A percentile compares a stretch with the other conserved stretches of the same genome.
phyloP scores from a whole-genome alignment of 2,888 invertebrate species.

The Zeuzera pyrina region DNA sequence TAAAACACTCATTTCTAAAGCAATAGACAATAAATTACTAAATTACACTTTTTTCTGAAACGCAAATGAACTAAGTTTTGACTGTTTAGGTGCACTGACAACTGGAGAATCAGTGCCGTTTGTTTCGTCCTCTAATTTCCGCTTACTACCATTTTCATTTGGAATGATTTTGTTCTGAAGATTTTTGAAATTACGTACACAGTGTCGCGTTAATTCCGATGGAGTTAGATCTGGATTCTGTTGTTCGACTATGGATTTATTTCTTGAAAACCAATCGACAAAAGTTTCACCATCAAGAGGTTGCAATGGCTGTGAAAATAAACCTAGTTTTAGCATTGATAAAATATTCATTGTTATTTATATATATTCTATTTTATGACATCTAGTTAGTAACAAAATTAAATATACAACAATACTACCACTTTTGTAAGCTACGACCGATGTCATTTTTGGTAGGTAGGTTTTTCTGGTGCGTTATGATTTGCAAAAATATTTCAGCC shows the following conservation, averaged over 20 bases:
- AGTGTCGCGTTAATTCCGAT: conserved; percentile 71
- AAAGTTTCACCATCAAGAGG: conserved; percentile 66
- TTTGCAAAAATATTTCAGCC: no score
- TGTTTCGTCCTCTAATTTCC: conserved; percentile 45
- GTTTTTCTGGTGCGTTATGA: no score
- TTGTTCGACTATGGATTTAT: conserved; percentile 67
- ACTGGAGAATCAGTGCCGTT: conserved; percentile 28
- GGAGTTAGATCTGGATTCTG: conserved; percentile 69
- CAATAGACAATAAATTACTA: no score
- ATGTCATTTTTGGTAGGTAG: no score
- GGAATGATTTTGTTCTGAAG: conserved; percentile 28
- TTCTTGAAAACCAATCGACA: conserved; percentile 74
- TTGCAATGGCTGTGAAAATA: conserved; percentile 37
- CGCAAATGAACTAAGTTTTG: conserved; percentile 62
- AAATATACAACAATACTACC: no score
- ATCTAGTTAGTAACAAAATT: no score
- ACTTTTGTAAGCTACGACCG: no score
- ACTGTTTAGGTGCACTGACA: conserved; percentile 52
- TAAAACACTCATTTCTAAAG: no score
- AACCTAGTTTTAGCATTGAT: no score
- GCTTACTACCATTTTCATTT: conserved; percentile 35
- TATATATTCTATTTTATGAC: no score
- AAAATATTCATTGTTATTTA: no score
- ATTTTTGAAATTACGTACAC: conserved; percentile 65
- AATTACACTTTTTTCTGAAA: conserved; percentile 37